Conservation (phyloP, 2,888 invertebrate species). For the Tortrix viridana region DNA sequence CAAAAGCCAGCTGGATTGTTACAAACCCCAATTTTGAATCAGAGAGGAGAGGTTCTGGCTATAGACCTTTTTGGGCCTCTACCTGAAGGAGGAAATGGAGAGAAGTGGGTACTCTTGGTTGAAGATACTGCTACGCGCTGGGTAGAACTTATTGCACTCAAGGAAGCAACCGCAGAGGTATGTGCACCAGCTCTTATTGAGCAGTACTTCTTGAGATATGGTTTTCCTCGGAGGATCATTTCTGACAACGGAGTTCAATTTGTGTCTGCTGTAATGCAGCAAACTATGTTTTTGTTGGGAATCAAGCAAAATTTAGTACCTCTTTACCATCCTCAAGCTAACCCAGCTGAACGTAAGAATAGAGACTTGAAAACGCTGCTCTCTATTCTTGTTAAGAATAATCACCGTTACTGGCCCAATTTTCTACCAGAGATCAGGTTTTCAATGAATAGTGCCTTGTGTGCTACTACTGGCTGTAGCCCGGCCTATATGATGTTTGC, state of each 20-base stretch:
- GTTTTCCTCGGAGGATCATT: conserved; percentile 42
- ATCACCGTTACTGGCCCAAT: conserved; percentile 46
- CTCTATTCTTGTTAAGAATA: conserved; percentile 42
- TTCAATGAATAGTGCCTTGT: conserved; percentile 44
- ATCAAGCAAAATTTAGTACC: conserved; percentile 45
- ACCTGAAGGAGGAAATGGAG: conserved; percentile 31
- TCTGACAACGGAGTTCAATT: conserved; percentile 48
- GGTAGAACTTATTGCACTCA: conserved; percentile 41
- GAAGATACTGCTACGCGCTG: conserved; percentile 42
- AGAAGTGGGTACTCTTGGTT: conserved; percentile 41
- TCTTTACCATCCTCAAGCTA: conserved; percentile 54
- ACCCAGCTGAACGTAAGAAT: too few species aligned
- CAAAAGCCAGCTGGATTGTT: conserved; percentile 41
- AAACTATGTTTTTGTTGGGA: conserved; percentile 40
- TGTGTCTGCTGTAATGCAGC: conserved; percentile 44
- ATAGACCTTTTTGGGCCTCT: conserved; percentile 40
- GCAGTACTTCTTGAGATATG: too few species aligned
- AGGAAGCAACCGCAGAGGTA: conserved; percentile 38
- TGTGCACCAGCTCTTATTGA: conserved; percentile 40
- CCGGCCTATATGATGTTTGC: conserved; percentile 49
- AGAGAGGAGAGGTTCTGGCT: conserved; percentile 42
- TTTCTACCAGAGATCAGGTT: conserved; percentile 45
- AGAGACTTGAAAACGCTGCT: too few species aligned
- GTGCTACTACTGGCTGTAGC: conserved; percentile 41
- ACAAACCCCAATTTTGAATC: conserved; percentile 37